phyloP scores from a whole-genome alignment of 2,888 invertebrate species.

The Patella depressa region DNA sequence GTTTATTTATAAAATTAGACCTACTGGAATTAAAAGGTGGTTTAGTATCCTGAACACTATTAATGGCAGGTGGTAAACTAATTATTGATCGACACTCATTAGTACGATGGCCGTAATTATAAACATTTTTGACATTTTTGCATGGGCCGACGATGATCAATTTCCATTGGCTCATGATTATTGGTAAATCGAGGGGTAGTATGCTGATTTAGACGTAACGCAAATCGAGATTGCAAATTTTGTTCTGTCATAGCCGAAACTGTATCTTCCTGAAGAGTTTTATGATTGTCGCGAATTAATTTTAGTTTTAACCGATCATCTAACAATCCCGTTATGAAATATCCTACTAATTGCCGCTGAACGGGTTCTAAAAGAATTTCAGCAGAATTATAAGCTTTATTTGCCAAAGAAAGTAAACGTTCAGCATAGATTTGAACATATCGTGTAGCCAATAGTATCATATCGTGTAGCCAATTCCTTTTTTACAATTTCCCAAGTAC shows the following conservation, averaged over 20 bases:
- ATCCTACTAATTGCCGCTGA: constrained; percentile 16
- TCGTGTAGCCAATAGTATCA: neutral
- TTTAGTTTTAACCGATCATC: constrained; percentile 13
- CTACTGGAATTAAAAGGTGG: too few relatives aligned
- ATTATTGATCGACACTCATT: too few relatives aligned
- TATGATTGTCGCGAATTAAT: constrained; percentile 11
- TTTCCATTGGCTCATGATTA: neutral
- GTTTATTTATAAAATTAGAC: too few relatives aligned
- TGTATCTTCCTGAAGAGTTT: neutral
- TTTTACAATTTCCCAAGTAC: neutral
- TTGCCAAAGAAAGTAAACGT: neutral
- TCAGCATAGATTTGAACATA: neutral
- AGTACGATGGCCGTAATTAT: too few relatives aligned
- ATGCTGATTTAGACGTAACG: neutral
- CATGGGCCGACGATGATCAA: neutral
- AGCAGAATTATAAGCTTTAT: neutral
- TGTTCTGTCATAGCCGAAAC: neutral
- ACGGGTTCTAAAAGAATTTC: neutral
- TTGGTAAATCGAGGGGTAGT: neutral
- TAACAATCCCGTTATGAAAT: constrained; percentile 10
- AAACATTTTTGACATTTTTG: neutral
- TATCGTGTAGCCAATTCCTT: neutral
- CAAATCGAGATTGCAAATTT: neutral
- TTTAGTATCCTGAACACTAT: too few relatives aligned
- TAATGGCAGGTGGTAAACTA: too few relatives aligned